Percentiles rank a stretch among this genome's conserved stretches.
phyloP scores from a whole-genome alignment of 2,888 invertebrate genomes.

The Leuctra nigra region DNA sequence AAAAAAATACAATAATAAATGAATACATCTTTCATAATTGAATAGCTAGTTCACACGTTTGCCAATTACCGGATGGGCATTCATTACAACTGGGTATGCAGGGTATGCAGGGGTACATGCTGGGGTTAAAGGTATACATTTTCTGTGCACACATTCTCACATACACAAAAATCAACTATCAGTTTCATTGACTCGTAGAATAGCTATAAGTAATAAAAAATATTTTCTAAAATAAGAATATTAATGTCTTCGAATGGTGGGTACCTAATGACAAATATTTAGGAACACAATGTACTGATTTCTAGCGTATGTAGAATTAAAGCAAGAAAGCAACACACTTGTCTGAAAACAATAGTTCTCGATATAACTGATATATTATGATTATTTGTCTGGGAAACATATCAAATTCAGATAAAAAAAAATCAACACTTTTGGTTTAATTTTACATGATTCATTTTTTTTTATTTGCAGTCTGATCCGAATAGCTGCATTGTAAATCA shows the following conservation, averaged over 20 bases:
- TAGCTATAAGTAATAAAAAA: background rate
- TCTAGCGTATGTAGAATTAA: background rate
- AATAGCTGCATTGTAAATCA: too few relatives aligned
- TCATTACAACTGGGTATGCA: background rate
- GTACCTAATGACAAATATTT: background rate
- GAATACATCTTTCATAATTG: constrained; percentile 4
- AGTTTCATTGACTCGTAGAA: background rate
- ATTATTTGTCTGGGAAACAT: too few relatives aligned
- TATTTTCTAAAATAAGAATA: background rate
- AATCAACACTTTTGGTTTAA: too few relatives aligned
- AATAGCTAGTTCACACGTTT: constrained; percentile 9
- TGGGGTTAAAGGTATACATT: too few relatives aligned
- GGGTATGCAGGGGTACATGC: too few relatives aligned
- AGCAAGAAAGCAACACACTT: background rate
- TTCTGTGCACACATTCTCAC: constrained; percentile 11
- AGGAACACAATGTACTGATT: constrained; percentile 10
- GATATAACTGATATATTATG: background rate
- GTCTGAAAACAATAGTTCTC: background rate
- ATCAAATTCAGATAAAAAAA: too few relatives aligned
- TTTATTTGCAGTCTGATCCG: too few relatives aligned
- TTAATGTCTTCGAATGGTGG: background rate
- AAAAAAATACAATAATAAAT: background rate
- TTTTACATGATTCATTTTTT: too few relatives aligned
- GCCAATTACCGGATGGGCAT: constrained; percentile 4
- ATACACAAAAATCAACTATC: background rate